Evolutionary conservation across 2,113 vertebrate genomes (phyloP).

Genomic region (Amia ocellicauda): DNA sequence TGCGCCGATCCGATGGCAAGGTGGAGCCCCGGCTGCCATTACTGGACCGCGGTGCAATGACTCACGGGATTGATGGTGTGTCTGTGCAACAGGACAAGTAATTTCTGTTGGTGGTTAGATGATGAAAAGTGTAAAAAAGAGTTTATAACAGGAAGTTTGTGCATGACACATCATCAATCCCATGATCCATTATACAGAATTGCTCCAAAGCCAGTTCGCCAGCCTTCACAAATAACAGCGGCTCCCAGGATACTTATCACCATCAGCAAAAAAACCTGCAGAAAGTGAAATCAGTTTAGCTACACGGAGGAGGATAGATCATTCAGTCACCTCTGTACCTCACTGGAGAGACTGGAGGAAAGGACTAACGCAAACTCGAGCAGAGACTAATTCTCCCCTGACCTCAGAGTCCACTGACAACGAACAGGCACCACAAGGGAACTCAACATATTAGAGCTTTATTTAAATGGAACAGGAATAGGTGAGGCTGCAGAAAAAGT

Average conservation of each 20-base stretch:
- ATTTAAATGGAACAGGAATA: background rate
- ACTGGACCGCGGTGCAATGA: slow-evolving; percentile 39
- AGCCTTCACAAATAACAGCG: slow-evolving; percentile 33
- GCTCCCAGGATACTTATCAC: slow-evolving; percentile 30
- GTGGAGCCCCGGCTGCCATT: slow-evolving; percentile 43
- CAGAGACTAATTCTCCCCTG: background rate
- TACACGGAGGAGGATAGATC: slow-evolving; percentile 25
- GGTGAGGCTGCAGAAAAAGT: background rate
- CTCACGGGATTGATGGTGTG: slow-evolving; percentile 51
- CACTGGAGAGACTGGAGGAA: slow-evolving; percentile 15
- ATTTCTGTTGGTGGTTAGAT: slow-evolving; percentile 51
- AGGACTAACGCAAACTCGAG: slow-evolving; percentile 21
- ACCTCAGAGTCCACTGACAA: background rate
- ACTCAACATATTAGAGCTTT: background rate
- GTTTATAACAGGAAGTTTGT: slow-evolving; percentile 38
- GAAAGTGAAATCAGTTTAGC: slow-evolving; percentile 20
- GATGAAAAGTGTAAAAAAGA: slow-evolving; percentile 23
- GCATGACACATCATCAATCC: slow-evolving; percentile 26
- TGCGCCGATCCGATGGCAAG: slow-evolving; percentile 36
- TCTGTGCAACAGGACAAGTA: slow-evolving; percentile 59
- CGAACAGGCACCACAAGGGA: background rate
- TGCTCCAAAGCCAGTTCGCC: slow-evolving; percentile 28
- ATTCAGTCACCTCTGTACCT: slow-evolving; percentile 31
- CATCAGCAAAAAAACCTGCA: slow-evolving; percentile 24
- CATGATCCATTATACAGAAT: slow-evolving; percentile 24